Base-by-base conservation (phyloP, 2,797 vertebrate genomes). In the Pseudotriccus pelzelni region DNA sequence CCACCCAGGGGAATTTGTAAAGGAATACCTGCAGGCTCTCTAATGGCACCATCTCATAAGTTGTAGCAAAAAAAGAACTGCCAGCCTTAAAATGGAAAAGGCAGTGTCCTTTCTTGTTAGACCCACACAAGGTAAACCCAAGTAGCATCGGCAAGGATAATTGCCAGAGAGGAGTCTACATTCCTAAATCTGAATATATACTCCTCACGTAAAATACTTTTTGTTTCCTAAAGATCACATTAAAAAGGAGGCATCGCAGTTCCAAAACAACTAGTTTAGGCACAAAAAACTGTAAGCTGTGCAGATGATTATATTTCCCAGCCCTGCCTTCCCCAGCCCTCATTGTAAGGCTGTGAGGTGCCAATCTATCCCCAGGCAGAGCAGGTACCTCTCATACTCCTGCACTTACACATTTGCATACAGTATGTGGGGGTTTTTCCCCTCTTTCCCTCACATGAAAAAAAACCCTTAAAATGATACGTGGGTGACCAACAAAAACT, bases 241-340 rank as follows among this genome's bases (percentile, higher is more conserved):
- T 85, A 44, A 78, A 92, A 84, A 93, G 39, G 59, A 44, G 13
- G 23, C 41, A 47, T 89, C 68, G 19, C 23, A 9, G 87, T 59
- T 94, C 76, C 78, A 49, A 92, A 95, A 92, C 67, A 68, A 76
- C 97, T 95, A 93, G 84, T 96, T 93, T 84, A 52, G 91, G 80
- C 77, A 72, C 53, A 43, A 14, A 52, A 89, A 91, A 74, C 15
- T 46, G 50, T 86, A 27, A 78, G 88, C 80, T 69, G 39, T 52
- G 76, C 83, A 87, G 53, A 44, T 96, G 95, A 88, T 97, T 92
- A 90, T 79, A 79, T 95, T 97, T 92, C 83, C 80, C 69, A 87
- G 84, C 58, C 92, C 59, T 46, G 69, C 70, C 74, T 96, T 72
- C 95, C 69, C 9, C 74, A 30, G 84, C 73, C 79, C 85, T 97